Conservation (phyloP, 2,797 vertebrate genomes). For the Galagoides demidoff region DNA sequence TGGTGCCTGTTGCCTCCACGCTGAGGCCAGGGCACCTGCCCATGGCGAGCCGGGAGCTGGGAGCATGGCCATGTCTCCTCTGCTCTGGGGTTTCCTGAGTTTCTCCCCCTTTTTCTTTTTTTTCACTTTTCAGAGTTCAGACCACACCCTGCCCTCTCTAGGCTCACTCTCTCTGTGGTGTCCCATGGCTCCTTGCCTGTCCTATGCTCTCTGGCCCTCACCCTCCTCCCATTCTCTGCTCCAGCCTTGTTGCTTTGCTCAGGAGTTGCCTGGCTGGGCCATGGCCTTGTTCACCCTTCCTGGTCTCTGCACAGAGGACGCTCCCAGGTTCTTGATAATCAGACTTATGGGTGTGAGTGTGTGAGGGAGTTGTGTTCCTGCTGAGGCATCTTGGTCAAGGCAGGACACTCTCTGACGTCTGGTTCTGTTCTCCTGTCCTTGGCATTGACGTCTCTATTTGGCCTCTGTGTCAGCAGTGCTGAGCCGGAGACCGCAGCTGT, state of each 20-base stretch:
- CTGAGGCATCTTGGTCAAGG: not conserved
- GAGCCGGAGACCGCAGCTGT: not conserved
- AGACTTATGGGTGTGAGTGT: not conserved
- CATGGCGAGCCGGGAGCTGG: rapidly evolving
- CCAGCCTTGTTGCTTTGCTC: rapidly evolving
- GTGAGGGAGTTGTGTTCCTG: not conserved
- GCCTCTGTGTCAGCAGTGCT: not conserved
- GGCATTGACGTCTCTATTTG: not conserved
- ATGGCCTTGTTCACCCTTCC: not conserved
- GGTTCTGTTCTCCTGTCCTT: not conserved
- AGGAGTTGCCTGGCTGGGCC: not conserved
- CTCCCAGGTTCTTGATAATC: not conserved
- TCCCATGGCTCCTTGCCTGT: too few relatives aligned
- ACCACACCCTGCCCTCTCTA: too few relatives aligned
- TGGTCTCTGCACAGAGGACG: not conserved
- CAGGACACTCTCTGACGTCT: not conserved
- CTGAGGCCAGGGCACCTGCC: not conserved
- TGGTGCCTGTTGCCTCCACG: too few relatives aligned
- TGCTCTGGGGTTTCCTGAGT: not conserved
- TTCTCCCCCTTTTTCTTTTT: not conserved
- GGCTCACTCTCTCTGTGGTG: not conserved
- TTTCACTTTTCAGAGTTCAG: not conserved
- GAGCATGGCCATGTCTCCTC: too few relatives aligned
- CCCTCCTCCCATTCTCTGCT: not conserved
- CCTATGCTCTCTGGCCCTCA: rapidly evolving